Conservation (phyloP, 1,140 invertebrate species). For the Brachionus angularis region DNA sequence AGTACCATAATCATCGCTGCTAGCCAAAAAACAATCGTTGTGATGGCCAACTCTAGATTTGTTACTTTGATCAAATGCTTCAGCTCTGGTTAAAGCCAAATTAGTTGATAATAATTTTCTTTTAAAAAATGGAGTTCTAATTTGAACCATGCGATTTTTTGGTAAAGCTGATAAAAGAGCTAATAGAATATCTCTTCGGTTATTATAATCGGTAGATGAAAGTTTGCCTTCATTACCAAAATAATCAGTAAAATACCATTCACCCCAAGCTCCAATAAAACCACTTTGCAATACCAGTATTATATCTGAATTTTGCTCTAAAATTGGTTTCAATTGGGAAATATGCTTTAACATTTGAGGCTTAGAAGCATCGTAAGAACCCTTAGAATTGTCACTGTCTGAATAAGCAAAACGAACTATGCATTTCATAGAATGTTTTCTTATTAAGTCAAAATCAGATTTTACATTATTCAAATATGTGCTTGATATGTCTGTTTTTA, state of each 20-base stretch:
- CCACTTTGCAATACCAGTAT: neutral
- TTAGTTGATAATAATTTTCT: neutral
- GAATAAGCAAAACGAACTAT: slow-evolving; percentile 27
- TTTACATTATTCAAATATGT: neutral
- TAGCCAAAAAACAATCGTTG: slow-evolving; percentile 47
- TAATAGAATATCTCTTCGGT: neutral
- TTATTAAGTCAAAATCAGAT: neutral
- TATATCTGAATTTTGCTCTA: neutral
- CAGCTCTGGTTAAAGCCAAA: neutral
- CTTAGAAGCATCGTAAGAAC: neutral
- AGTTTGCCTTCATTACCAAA: neutral
- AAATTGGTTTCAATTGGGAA: neutral
- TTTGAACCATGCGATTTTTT: slow-evolving; percentile 19
- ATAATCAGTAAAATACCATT: slow-evolving; percentile 30
- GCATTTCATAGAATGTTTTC: neutral
- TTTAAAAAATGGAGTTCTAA: slow-evolving; percentile 28
- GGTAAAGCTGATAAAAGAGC: slow-evolving; percentile 11
- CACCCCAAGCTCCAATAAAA: slow-evolving; percentile 34
- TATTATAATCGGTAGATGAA: neutral
- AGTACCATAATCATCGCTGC: slow-evolving; percentile 45
- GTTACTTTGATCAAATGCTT: neutral
- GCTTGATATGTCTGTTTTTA: neutral
- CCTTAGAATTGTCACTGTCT: neutral
- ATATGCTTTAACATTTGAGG: neutral
- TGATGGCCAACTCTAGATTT: slow-evolving; percentile 44